Evolutionary conservation across 2,888 invertebrate species (phyloP).

Genomic region (Dioctria rufipes): DNA sequence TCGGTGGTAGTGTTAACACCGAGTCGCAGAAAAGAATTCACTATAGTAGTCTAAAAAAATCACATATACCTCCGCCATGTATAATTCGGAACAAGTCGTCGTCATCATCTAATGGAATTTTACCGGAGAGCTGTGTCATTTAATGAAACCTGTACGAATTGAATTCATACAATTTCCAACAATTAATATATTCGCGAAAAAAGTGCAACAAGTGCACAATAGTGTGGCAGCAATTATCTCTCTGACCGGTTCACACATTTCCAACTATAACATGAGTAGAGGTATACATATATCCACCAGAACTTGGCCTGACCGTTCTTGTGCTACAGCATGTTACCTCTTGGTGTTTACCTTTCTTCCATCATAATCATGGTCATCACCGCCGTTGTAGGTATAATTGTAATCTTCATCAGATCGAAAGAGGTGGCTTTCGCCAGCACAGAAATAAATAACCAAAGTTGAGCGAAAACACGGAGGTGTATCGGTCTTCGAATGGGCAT

Average conservation of each 20-base stretch:
- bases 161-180: constrained; percentile 14
- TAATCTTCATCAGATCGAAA: constrained; percentile 52
- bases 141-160: not conserved
- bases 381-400: constrained; percentile 50
- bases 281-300: not conserved
- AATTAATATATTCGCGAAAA: constrained; percentile 41
- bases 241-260: constrained; percentile 24
- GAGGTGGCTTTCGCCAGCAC: constrained; percentile 42
- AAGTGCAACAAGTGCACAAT: not conserved
- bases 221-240: constrained; percentile 31
- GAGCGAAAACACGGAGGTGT: constrained; percentile 17
- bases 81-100: not conserved
- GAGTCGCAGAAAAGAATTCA: too few species aligned
- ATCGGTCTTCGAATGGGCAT: not conserved
- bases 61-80: not conserved
- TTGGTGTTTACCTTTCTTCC: constrained; percentile 49
- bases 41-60: not conserved
- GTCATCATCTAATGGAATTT: not conserved
- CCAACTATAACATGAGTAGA: not conserved
- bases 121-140: not conserved
- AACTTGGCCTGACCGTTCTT: not conserved
- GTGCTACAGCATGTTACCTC: constrained; percentile 12
- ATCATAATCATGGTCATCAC: constrained; percentile 51
- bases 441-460: constrained; percentile 41
- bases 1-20: too few species aligned